Percentiles rank a stretch among this genome's conserved stretches.
phyloP scores from a whole-genome alignment of 2,113 vertebrate genomes.

The Hippolais icterina region DNA sequence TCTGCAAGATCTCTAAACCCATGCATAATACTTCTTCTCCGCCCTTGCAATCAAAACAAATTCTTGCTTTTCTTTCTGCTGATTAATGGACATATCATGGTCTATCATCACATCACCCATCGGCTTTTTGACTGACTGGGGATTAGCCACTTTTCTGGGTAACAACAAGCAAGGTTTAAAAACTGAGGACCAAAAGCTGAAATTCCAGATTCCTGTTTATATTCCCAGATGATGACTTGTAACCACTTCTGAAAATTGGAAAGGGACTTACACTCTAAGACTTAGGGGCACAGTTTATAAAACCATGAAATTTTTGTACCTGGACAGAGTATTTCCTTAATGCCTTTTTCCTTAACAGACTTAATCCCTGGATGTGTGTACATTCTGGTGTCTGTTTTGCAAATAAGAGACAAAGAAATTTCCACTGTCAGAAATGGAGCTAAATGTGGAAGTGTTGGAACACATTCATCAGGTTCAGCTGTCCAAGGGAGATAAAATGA shows the following conservation, averaged over 20 bases:
- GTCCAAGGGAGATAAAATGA: background rate
- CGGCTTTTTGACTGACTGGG: background rate
- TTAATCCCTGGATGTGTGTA: background rate
- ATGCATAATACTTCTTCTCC: background rate
- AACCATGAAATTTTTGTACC: background rate
- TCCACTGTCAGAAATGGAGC: background rate
- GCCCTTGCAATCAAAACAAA: background rate
- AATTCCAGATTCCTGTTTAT: background rate
- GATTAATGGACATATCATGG: background rate
- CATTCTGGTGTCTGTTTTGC: background rate
- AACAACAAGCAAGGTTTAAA: background rate
- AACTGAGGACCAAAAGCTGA: background rate
- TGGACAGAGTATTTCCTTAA: background rate
- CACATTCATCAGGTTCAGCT: background rate
- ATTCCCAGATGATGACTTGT: background rate
- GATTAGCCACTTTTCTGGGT: background rate
- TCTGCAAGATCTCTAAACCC: background rate
- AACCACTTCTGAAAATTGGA: background rate
- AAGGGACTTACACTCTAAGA: background rate
- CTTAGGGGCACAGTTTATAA: background rate
- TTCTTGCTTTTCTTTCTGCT: background rate
- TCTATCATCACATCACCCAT: background rate
- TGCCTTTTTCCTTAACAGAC: background rate
- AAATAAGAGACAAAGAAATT: background rate
- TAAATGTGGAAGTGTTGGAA: background rate